Percentiles rank a stretch among this genome's conserved stretches.
Conservation (phyloP, 2,888 invertebrate genomes). For the Epirrhoe tristata region DNA sequence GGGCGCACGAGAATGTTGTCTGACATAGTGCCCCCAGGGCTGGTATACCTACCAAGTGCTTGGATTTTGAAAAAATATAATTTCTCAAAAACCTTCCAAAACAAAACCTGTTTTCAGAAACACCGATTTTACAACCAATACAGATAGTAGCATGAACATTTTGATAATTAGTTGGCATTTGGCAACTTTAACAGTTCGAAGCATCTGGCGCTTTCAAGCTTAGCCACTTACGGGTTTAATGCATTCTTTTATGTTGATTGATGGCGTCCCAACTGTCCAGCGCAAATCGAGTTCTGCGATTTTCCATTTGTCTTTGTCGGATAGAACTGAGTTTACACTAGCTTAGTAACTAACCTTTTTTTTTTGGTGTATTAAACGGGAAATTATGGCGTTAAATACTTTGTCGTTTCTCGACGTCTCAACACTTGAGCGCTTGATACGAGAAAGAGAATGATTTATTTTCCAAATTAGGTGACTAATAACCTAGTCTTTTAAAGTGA, state of each 20-base stretch:
- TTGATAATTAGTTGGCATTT: slow-evolving; percentile 57
- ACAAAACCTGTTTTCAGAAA: neutral
- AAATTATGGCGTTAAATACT: too few relatives aligned
- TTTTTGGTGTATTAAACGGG: too few relatives aligned
- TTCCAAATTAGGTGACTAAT: too few relatives aligned
- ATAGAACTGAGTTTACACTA: neutral
- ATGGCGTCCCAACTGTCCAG: slow-evolving; percentile 47
- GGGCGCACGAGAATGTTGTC: too few relatives aligned
- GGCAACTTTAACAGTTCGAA: slow-evolving; percentile 63
- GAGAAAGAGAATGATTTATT: too few relatives aligned
- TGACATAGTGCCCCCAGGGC: too few relatives aligned
- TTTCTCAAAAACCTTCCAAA: neutral
- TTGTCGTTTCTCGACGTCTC: too few relatives aligned
- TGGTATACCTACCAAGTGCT: too few relatives aligned
- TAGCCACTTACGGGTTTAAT: slow-evolving; percentile 50
- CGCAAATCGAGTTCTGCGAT: slow-evolving; percentile 48
- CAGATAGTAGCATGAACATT: slow-evolving; percentile 37
- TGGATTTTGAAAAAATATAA: too few relatives aligned
- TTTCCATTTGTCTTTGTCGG: slow-evolving; percentile 57
- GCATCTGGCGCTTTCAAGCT: slow-evolving; percentile 54
- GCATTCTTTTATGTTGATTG: slow-evolving; percentile 61
- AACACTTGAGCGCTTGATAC: too few relatives aligned
- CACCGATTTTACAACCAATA: neutral
- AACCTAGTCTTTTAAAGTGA: too few relatives aligned
- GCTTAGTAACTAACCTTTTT: too few relatives aligned